A percentile compares a stretch with the other conserved stretches of the same genome.
phyloP scores from a whole-genome alignment of 2,888 invertebrate genomes.

The Mesorhabditis spiculigera region DNA sequence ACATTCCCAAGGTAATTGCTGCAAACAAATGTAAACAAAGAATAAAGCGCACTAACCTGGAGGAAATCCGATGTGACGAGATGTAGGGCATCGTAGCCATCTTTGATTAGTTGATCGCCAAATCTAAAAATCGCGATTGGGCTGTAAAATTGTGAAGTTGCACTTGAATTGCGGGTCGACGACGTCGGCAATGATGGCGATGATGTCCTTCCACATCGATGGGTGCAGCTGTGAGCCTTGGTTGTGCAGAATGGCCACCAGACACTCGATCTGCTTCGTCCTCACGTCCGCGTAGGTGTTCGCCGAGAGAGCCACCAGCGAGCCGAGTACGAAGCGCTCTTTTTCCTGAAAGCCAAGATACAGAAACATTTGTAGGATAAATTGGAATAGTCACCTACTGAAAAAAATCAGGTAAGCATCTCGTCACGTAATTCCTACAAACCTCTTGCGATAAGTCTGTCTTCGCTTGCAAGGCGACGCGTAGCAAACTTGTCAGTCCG shows the following conservation, averaged over 20 bases:
- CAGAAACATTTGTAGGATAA: constrained; percentile 8
- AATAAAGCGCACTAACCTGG: constrained; percentile 67
- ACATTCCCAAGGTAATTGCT: constrained; percentile 85
- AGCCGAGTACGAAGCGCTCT: constrained; percentile 81
- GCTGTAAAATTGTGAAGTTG: not conserved
- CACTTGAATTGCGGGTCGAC: constrained; percentile 65
- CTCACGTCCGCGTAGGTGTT: constrained; percentile 89
- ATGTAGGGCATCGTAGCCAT: constrained; percentile 94
- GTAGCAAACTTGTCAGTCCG: constrained; percentile 87
- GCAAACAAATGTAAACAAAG: constrained; percentile 65
- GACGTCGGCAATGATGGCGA: constrained; percentile 82
- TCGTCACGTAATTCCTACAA: not conserved
- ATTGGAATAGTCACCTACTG: constrained; percentile 14
- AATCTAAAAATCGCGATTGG: constrained; percentile 69
- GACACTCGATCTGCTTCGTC: constrained; percentile 88
- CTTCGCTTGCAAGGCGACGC: constrained; percentile 71
- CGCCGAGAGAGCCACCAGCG: constrained; percentile 83
- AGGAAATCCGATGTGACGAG: constrained; percentile 85
- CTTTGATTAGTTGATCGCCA: constrained; percentile 85
- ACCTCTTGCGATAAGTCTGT: constrained; percentile 27
- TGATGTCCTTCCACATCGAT: constrained; percentile 88
- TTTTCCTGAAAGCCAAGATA: constrained; percentile 66
- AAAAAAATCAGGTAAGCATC: not conserved
- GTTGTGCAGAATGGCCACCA: constrained; percentile 84
- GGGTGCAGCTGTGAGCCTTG: constrained; percentile 65